Evolutionary conservation across 2,797 vertebrate genomes (phyloP), one percentile per base, ranked within the genome.

Genomic region (Phataginus tetradactyla): DNA sequence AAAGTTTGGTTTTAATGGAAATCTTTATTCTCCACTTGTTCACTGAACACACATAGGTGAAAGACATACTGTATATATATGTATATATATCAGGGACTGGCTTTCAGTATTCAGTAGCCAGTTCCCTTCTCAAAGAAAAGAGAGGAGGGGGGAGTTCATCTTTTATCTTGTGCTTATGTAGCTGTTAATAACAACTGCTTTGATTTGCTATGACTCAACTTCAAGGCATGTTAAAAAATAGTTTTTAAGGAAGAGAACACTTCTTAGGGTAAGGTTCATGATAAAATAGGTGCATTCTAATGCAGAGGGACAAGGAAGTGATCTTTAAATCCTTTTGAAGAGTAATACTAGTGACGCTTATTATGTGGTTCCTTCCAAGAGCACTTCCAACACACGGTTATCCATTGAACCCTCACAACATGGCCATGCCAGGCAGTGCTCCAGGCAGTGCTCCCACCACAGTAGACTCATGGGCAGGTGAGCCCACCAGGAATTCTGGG

Each of bases 361-460:
- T 17, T 17, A 25, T 45, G 45, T 45, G 45, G 45, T 45, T 45
- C 45, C 64, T 79, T 20, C 61, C 5, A 7, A 23, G 23, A 77
- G 27, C 20, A 10, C 7, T 34, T 20, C 1, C 3, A 29, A 2
- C 45, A 20, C 14, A 3, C 4, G 2, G 29, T 0, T 25, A 3
- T 34, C 32, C 39, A 5, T 7, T 18, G 1, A 0, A 21, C 34
- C 72, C 63, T 72, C n/a, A 39, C 4, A 0, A 1, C 10, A 0
- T 0, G 0, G 11, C 20, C 8, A 1, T 42, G 3, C 69, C 15
- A 11, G 45, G 27, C 7, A 1, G 13, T 0, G 0, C 6, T n/a
- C 69, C 15, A 11, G 45, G 27, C 7, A 1, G 13, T 0, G 0
- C 6, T n/a, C 21, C 15, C 27, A 3, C 6, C 3, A 4, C 12